Base-by-base conservation (phyloP, 2,113 vertebrate genomes). In the Oreochromis tanganicae region DNA sequence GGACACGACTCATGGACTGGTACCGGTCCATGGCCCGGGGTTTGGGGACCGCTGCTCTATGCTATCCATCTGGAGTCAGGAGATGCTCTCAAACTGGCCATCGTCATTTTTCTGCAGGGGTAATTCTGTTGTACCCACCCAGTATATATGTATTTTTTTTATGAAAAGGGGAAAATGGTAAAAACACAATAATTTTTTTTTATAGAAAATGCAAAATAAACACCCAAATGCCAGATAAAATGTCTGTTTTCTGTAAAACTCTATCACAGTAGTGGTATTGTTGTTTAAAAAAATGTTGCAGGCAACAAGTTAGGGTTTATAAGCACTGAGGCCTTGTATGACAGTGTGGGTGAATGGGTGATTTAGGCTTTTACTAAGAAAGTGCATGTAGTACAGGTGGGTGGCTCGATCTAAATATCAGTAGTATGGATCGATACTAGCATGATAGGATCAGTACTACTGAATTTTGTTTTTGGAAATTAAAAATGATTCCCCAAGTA, bases 61-160 rank as follows among this genome's bases (percentile, higher is more conserved):
- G 54, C 54, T 55, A 55, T 55, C n/a, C n/a, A 21, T 2, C 9
- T 21, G 52, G n/a, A 21, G n/a, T 12, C 54, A 55, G 5, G n/a
- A n/a, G 54, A 24, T 11, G n/a, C n/a, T 24, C 54, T 55, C n/a
- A 55, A 24, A 24, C 54, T 24, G 54, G 1, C 10, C 21, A 24
- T 55, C n/a, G 10, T 6, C 3, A 24, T 55, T 55, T 55, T 24
- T 55, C n/a, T 55, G 54, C 54, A 21, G 54, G 54, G 3, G 54
- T 4, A 55, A 55, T 21, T 55, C n/a, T 55, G 54, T 21, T 21
- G 54, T 55, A 55, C 54, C 10, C n/a, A 55, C 54, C n/a, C n/a
- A 55, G n/a, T 21, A 55, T 55, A 21, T 55, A 55, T 55, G 54
- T n/a, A 55, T 55, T 55, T 55, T 55, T 55, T 55, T 55, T 55